Conservation (phyloP, 2,797 vertebrate genomes). For the Anguilla marmorata region DNA sequence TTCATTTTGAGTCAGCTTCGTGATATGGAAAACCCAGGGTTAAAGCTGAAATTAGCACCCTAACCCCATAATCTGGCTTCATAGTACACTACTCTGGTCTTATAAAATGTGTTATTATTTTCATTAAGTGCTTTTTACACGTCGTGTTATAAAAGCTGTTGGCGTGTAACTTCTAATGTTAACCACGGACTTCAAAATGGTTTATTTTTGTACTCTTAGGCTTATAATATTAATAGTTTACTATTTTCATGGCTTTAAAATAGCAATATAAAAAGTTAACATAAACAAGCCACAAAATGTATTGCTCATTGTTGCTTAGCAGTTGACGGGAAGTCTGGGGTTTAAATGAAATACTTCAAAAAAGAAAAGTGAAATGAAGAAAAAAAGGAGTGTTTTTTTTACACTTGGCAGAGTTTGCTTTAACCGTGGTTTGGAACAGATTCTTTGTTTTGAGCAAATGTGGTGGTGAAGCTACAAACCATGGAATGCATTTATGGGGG, state of each 20-base stretch:
- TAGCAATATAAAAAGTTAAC: constrained; percentile 28
- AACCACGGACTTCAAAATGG: constrained; percentile 34
- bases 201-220: constrained; percentile 34
- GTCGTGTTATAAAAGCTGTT: constrained; percentile 47
- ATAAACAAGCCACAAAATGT: constrained; percentile 29
- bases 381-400: constrained; percentile 44
- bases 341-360: constrained; percentile 18
- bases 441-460: constrained; percentile 39
- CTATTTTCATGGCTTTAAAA: constrained; percentile 42
- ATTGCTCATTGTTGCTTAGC: constrained; percentile 9
- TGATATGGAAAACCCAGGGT: no score
- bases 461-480: constrained; percentile 30
- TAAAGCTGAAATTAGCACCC: no score
- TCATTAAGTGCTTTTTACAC: constrained; percentile 25
- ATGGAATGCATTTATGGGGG: constrained; percentile 31
- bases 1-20: no score
- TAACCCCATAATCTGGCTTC: no score
- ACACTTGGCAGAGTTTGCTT: constrained; percentile 45
- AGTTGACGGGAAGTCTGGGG: not conserved
- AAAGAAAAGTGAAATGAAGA: constrained; percentile 39
- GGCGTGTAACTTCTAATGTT: constrained; percentile 51
- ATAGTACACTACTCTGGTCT: not conserved
- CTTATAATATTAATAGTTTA: constrained; percentile 54
- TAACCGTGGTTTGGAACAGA: constrained; percentile 49
- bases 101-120: constrained; percentile 41